phyloP scores from a whole-genome alignment of 2,888 invertebrate genomes.

The Melinaea menophilus region DNA sequence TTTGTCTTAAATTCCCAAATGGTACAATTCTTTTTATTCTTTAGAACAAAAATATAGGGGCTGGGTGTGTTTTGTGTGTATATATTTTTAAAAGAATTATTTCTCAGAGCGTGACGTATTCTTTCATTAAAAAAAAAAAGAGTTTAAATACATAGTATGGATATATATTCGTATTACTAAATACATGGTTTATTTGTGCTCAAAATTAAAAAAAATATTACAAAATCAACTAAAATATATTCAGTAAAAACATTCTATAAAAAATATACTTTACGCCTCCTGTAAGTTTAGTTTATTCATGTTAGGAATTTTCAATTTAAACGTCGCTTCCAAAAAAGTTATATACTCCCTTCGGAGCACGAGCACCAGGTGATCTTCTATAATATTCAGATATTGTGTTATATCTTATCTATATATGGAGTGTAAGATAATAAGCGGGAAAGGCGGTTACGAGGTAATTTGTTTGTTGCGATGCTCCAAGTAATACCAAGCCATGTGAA shows the following conservation, averaged over 20 bases:
- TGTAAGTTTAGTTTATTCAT: background rate
- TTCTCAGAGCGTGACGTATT: too few species aligned
- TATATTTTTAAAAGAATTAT: too few species aligned
- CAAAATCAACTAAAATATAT: too few species aligned
- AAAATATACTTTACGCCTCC: background rate
- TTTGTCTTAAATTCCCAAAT: too few species aligned
- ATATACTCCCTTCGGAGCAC: background rate
- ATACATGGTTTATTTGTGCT: too few species aligned
- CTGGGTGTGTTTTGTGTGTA: too few species aligned
- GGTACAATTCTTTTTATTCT: too few species aligned
- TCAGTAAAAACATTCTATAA: background rate
- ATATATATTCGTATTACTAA: background rate
- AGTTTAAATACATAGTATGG: background rate
- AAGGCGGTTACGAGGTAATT: constrained; percentile 37
- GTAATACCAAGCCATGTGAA: constrained; percentile 49
- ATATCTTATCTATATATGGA: constrained; percentile 16
- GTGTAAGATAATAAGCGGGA: constrained; percentile 17
- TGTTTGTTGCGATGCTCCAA: constrained; percentile 38
- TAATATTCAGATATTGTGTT: constrained; percentile 23
- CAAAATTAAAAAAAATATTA: too few species aligned
- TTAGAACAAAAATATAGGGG: too few species aligned
- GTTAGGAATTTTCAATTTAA: background rate
- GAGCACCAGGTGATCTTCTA: constrained; percentile 28
- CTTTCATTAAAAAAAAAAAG: too few species aligned
- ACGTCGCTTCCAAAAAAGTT: background rate